Percentiles rank a stretch among this genome's conserved stretches.
Evolutionary conservation across 2,888 invertebrate species (phyloP).

Genomic region (Ectemnius cavifrons): DNA sequence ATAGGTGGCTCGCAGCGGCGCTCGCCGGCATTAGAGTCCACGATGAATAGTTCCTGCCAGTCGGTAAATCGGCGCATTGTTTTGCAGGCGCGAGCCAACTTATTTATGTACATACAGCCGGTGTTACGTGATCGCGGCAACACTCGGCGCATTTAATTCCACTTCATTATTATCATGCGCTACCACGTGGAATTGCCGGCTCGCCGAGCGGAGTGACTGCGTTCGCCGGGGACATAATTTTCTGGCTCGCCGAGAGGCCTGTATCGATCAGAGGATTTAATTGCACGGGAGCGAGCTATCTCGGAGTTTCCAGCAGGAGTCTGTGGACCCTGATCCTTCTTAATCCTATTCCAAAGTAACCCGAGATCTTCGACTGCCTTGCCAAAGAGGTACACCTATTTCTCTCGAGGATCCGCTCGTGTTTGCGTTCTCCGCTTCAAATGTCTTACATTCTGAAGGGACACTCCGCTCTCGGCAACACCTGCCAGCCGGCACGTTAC

Average conservation of each 20-base stretch:
- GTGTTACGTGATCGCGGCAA: conserved; percentile 3
- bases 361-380: conserved; percentile 45
- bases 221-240: conserved; percentile 42
- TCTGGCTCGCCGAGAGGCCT: conserved; percentile 19
- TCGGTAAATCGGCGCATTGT: not conserved
- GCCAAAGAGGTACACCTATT: conserved; percentile 13
- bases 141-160: conserved; percentile 2
- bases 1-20: too few relatives aligned
- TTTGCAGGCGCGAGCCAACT: not conserved
- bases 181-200: conserved; percentile 30
- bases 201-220: conserved; percentile 17
- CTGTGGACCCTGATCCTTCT: conserved; percentile 50
- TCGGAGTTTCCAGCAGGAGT: conserved; percentile 46
- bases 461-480: not conserved
- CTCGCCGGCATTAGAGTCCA: not conserved
- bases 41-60: too few relatives aligned
- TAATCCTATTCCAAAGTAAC: conserved; percentile 60
- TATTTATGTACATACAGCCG: not conserved
- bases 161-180: not conserved
- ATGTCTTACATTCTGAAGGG: too few relatives aligned
- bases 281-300: conserved; percentile 50
- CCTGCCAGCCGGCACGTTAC: too few relatives aligned
- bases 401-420: conserved; percentile 38
- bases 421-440: conserved; percentile 27
- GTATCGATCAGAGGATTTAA: conserved; percentile 60